Evolutionary conservation across 1,140 invertebrate genomes (phyloP), one percentile per base, ranked within the genome.

Genomic region (Mercenaria mercenaria): DNA sequence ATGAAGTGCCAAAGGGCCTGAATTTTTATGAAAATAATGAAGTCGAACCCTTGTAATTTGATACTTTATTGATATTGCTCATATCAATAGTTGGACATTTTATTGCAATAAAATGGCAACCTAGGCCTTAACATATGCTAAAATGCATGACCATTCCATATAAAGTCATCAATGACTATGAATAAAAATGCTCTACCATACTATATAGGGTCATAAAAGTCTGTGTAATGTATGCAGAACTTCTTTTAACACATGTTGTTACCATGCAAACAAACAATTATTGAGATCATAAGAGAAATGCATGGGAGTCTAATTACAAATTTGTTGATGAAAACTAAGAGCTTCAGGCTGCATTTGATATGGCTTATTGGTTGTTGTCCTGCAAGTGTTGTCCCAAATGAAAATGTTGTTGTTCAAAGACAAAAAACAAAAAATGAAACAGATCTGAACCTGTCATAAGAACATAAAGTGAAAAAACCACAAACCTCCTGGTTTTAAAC

Each of bases 61-160:
- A 72, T 72, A 72, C 67, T 72, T 72, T 72, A 72, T 72, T 8
- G 34, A 37, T 39, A 72, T 72, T 72, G 67, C 67, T 39, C 67
- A 72, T 37, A 20, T 72, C 67, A 39, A 72, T 37, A 23, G 29
- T 72, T 1, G 37, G 37, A 37, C 32, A 39, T 72, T 72, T 72
- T 72, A 72, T 72, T 37, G 34, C 67, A 18, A 72, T 39, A 37
- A 72, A 72, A 72, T 72, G 32, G 29, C 67, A 10, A 29, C 67
- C 67, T 26, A n/a, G n/a, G n/a, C n/a, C n/a, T n/a, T n/a, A 72
- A n/a, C 67, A 72, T 72, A 72, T 72, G 67, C 67, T 72, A 41
- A 72, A 72, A 72, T 72, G 67, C 67, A 72, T 72, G 67, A 72
- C 67, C 67, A 72, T 72, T 20, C 67, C 67, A 39, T 72, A 72